Evolutionary conservation across 2,797 vertebrate genomes (phyloP).

Genomic region (Gallinago solitaria): DNA sequence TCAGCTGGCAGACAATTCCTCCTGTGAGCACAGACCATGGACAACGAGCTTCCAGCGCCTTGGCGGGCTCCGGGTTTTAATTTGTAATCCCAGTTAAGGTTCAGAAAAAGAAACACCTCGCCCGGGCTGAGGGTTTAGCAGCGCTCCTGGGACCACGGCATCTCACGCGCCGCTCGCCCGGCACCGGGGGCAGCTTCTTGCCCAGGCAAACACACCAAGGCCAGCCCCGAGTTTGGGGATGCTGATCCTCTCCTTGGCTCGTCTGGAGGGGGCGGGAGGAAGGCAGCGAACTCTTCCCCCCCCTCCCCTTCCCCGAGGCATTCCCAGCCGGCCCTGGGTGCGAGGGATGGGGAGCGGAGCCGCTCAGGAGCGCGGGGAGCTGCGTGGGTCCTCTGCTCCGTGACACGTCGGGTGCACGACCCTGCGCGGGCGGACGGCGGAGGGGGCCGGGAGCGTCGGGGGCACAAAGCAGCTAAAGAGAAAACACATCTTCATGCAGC

Average conservation of each 20-base stretch:
- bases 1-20: conserved; percentile 57
- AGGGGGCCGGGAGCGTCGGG: conserved; percentile 1
- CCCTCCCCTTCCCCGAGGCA: neutral
- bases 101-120: conserved; percentile 15
- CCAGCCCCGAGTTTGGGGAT: conserved; percentile 32
- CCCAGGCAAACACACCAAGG: conserved; percentile 20
- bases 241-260: conserved; percentile 58
- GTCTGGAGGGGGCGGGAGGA: conserved; percentile 57
- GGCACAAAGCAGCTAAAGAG: conserved; percentile 56
- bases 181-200: conserved; percentile 3
- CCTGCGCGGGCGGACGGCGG: neutral
- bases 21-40: conserved; percentile 43
- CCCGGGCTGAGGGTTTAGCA: neutral
- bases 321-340: conserved; percentile 41
- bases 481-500: conserved; percentile 71
- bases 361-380: neutral
- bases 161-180: conserved; percentile 54
- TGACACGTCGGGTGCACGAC: neutral
- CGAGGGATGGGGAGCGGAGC: neutral
- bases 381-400: conserved; percentile 21
- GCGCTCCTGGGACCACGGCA: neutral
- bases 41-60: conserved; percentile 4
- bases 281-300: conserved; percentile 15
- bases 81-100: neutral
- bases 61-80: neutral